Conservation (phyloP, 2,888 invertebrate species). For the Sarcophaga subvicina region DNA sequence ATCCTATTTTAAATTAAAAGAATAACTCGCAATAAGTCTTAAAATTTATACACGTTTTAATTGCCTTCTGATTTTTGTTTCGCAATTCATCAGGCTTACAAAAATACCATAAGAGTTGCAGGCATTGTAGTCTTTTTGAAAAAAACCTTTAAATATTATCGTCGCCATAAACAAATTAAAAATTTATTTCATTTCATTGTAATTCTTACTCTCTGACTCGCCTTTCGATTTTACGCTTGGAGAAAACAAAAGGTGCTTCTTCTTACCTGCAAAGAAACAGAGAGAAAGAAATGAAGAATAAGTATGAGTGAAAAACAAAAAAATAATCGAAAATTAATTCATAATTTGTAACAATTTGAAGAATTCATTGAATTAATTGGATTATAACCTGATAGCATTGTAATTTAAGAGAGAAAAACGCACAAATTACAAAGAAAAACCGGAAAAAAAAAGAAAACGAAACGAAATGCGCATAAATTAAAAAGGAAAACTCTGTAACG, state of each 20-base stretch:
- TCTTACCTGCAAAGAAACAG: conserved; percentile 63
- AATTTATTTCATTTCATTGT: not conserved
- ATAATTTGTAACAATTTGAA: conserved; percentile 6
- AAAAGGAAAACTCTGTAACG: too few species aligned
- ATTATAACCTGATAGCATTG: not conserved
- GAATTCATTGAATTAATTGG: not conserved
- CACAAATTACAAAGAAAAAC: not conserved
- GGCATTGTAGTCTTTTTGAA: not conserved
- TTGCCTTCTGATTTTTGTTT: too few species aligned
- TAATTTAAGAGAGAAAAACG: not conserved
- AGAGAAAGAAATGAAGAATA: conserved; percentile 6
- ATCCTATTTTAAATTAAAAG: too few species aligned
- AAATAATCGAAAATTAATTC: conserved; percentile 16
- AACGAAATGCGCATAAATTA: too few species aligned
- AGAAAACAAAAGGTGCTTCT: conserved; percentile 2
- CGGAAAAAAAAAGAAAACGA: not conserved
- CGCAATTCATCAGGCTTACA: not conserved
- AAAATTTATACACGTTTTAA: too few species aligned
- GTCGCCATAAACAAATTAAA: not conserved
- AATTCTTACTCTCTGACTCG: not conserved
- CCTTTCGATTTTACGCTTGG: not conserved
- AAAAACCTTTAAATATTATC: not conserved
- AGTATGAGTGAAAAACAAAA: not conserved
- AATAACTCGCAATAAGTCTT: too few species aligned
- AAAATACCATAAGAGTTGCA: not conserved